These are phyloP conservation scores for Cosmia pyralina DNA, from an alignment of 2,888 invertebrate species.

Conservation along the genomic window DNA sequence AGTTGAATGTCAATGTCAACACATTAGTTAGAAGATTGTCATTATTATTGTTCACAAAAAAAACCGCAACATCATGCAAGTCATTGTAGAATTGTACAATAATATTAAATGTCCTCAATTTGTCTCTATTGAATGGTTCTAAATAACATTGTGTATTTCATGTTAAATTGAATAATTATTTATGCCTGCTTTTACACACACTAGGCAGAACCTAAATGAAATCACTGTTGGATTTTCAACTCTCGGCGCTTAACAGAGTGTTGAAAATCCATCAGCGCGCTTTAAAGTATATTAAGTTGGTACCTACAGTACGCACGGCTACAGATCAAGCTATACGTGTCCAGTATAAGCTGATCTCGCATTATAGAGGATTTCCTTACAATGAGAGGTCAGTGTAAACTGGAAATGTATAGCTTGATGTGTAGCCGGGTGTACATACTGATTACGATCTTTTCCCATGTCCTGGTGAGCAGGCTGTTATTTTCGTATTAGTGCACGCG, in stretches of 20 bases:
- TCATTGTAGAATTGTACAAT: slow-evolving; percentile 27
- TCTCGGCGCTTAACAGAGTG: too few relatives aligned
- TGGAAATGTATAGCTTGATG: too few relatives aligned
- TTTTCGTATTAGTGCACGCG: not conserved
- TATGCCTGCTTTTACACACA: too few relatives aligned
- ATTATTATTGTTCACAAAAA: slow-evolving; percentile 22
- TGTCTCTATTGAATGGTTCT: slow-evolving; percentile 11
- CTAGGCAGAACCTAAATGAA: too few relatives aligned
- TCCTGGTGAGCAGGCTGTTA: not conserved
- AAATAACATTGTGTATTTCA: slow-evolving; percentile 17
- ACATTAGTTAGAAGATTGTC: slow-evolving; percentile 9
- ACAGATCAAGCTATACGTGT: too few relatives aligned
- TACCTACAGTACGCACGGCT: too few relatives aligned
- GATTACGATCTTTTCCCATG: not conserved
- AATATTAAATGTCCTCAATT: slow-evolving; percentile 33
- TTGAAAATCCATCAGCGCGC: too few relatives aligned
- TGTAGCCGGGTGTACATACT: too few relatives aligned
- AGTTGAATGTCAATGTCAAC: slow-evolving; percentile 10
- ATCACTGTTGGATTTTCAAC: too few relatives aligned
- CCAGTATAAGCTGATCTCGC: too few relatives aligned
- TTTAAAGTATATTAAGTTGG: not conserved
- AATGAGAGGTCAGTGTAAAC: too few relatives aligned
- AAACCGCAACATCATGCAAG: slow-evolving; percentile 30
- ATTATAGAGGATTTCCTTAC: too few relatives aligned
- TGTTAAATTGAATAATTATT: not conserved